Base-by-base conservation (phyloP, 1,140 invertebrate genomes). In the Scaptomyza hsui region DNA sequence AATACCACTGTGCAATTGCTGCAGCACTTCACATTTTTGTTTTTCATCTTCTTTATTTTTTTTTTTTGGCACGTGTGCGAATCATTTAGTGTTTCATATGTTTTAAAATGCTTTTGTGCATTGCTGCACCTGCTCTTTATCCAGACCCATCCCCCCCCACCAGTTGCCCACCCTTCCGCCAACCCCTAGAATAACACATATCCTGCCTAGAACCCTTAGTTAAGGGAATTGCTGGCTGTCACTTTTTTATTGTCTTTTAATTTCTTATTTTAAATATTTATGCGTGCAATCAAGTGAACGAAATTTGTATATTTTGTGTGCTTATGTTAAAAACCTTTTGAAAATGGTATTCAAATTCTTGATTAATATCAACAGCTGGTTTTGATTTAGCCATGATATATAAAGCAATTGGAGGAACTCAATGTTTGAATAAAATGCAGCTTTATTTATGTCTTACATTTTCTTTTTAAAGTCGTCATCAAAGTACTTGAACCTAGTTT, bases 41-140 rank as follows among this genome's bases (percentile, higher is more conserved):
- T 21, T 49, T 7, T 35, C 6, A 29, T 29, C 7, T 48, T 48
- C 32, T 44, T 64, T 56, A 12, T 16, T 7, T 51, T 32, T 44
- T 44, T 29, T 19, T 45, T 52, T 59, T 16, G 56, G 64, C 64
- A 68, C 64, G 64, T 68, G 64, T 51, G 47, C 64, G 41, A 61
- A 68, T 68, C 64, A 61, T 68, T 68, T 68, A 68, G 56, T 42
- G 56, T 52, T 65, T 60, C 61, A 68, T 68, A 60, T 42, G 47
- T 45, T 61, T 29, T 61, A 35, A 61, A 61, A 68, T 52, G 63
- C 55, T 51, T 59, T 56, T 59, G 24, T 57, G 15, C 62, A 39
- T n/a, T 35, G 45, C 35, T 65, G 62, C 62, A 65, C 21, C 62
- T 57, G 62, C 24, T n/a, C 1, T 16, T 6, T 39, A n/a, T 7